A percentile compares a stretch with the other conserved stretches of the same genome.
Conservation (phyloP, 2,797 vertebrate genomes). For the Dipus sagitta region DNA sequence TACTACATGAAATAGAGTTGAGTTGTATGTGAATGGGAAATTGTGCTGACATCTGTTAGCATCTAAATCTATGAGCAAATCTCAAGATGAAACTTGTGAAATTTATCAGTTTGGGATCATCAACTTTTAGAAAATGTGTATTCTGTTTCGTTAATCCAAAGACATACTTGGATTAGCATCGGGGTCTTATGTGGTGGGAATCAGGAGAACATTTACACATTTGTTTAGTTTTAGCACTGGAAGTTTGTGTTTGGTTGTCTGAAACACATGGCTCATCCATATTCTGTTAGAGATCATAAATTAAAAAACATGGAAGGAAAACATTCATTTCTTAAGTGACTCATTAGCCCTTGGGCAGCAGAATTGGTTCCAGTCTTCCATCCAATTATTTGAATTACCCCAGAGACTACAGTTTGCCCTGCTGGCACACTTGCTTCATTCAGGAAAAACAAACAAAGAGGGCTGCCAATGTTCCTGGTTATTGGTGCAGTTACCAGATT, state of each 20-base stretch:
- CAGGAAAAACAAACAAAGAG: constrained; percentile 56
- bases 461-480: background rate
- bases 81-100: background rate
- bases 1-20: background rate
- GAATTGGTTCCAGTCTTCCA: constrained; percentile 32
- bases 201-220: background rate
- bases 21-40: background rate
- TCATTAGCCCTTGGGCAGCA: background rate
- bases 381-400: constrained; percentile 22
- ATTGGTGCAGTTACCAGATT: background rate
- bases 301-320: constrained; percentile 40
- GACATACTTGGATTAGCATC: background rate
- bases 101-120: background rate
- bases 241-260: constrained; percentile 37
- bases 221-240: background rate
- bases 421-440: constrained; percentile 15
- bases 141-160: constrained; percentile 47
- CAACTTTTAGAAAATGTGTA: background rate
- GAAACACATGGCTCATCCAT: background rate
- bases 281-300: constrained; percentile 65
- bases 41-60: background rate
- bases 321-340: constrained; percentile 44
- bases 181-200: background rate
- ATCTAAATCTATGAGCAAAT: background rate
- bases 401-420: background rate